phyloP scores from a whole-genome alignment of 2,797 vertebrate genomes.

The Micropoecilia bifurca region DNA sequence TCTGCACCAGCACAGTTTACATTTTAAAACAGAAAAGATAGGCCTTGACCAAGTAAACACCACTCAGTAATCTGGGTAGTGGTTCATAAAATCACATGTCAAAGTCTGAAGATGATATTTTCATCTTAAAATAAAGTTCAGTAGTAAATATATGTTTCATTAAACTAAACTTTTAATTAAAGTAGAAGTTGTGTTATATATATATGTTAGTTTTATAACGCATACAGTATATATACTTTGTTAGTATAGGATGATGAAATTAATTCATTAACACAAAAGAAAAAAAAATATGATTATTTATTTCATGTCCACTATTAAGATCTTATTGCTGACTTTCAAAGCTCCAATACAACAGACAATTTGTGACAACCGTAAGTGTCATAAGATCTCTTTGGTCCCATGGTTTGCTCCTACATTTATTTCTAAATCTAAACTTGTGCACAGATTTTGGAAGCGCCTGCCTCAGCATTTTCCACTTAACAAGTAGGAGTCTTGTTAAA shows the following conservation, averaged over 20 bases:
- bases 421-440: background rate
- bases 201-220: too few relatives aligned
- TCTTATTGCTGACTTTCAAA: background rate
- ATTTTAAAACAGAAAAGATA: background rate
- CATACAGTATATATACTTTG: background rate
- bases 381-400: background rate
- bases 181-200: background rate
- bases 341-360: background rate
- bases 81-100: background rate
- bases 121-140: background rate
- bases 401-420: background rate
- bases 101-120: background rate
- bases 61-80: background rate
- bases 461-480: background rate
- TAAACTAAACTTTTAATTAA: background rate
- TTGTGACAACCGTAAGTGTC: background rate
- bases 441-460: background rate
- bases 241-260: background rate
- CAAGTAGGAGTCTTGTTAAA: background rate
- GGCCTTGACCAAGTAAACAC: background rate
- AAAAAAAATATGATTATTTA: background rate
- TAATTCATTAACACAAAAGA: background rate
- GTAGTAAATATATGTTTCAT: background rate
- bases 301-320: background rate
- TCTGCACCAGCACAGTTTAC: background rate